These are phyloP conservation scores for Halcyon leucocephala DNA, from an alignment of 2,797 vertebrate genomes.

Conservation along the genomic window DNA sequence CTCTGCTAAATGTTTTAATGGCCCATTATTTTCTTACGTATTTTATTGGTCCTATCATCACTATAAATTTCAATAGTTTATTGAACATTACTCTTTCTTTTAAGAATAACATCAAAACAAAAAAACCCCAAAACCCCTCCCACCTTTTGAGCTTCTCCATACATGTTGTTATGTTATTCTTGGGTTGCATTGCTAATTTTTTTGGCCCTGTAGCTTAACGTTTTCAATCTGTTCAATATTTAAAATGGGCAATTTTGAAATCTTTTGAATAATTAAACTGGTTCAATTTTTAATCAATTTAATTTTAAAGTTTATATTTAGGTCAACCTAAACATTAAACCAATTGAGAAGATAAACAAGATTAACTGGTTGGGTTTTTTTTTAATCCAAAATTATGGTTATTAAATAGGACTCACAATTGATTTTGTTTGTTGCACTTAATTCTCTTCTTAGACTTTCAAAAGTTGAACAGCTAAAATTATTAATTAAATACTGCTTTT, in stretches of 20 bases:
- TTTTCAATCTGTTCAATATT: slow-evolving; percentile 45
- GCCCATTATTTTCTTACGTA: neutral
- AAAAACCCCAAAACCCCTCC: neutral
- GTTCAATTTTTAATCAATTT: slow-evolving; percentile 62
- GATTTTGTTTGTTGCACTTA: slow-evolving; percentile 17
- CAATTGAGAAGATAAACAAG: slow-evolving; percentile 36
- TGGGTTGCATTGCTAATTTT: neutral
- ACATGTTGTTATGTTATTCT: neutral
- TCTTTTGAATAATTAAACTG: slow-evolving; percentile 50
- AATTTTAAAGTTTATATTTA: slow-evolving; percentile 55
- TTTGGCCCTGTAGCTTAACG: neutral
- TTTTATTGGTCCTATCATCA: neutral
- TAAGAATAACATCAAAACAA: neutral
- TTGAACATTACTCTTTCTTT: neutral
- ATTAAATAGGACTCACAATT: neutral
- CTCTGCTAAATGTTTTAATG: neutral
- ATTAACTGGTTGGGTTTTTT: neutral
- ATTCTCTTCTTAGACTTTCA: neutral
- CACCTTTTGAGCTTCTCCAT: neutral
- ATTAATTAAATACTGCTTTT: slow-evolving; percentile 59
- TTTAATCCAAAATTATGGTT: slow-evolving; percentile 21
- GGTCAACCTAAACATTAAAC: slow-evolving; percentile 57
- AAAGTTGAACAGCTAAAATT: slow-evolving; percentile 50
- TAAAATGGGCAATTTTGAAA: slow-evolving; percentile 49
- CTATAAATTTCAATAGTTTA: neutral